These are phyloP conservation scores for Drosophila nr. fundita DNA, from an alignment of 2,888 invertebrate genomes.

Conservation along the genomic window DNA sequence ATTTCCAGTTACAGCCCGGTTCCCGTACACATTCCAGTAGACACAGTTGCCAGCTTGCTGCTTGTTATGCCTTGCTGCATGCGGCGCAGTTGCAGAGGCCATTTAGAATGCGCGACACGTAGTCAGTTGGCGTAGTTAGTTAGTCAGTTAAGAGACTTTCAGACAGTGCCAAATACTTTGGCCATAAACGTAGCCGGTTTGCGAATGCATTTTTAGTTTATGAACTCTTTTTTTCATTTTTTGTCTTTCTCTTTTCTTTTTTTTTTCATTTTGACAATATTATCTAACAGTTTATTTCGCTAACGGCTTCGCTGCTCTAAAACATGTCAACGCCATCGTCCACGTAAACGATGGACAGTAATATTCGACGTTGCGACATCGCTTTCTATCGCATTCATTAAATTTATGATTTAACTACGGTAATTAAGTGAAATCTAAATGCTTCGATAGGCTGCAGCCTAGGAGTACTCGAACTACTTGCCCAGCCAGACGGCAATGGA, in stretches of 20 bases:
- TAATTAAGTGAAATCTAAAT: constrained; percentile 76
- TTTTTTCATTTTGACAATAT: constrained; percentile 50
- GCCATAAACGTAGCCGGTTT: constrained; percentile 54
- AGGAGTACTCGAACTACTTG: constrained; percentile 16
- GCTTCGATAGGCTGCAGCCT: constrained; percentile 60
- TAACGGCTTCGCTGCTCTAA: constrained; percentile 64
- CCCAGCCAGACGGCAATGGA: constrained; percentile 40
- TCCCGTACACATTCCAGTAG: constrained; percentile 25
- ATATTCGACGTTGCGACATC: constrained; percentile 31
- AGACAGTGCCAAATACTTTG: constrained; percentile 38
- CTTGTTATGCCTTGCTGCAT: not conserved
- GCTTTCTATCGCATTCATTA: constrained; percentile 68
- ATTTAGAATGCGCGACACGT: constrained; percentile 70
- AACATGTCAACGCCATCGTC: constrained; percentile 30
- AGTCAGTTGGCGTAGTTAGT: constrained; percentile 22
- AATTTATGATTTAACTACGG: constrained; percentile 74
- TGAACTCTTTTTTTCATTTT: not conserved
- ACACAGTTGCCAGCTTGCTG: constrained; percentile 20
- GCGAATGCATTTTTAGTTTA: constrained; percentile 22
- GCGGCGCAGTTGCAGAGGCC: constrained; percentile 18
- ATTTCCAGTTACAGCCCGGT: constrained; percentile 30
- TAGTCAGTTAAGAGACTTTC: constrained; percentile 17
- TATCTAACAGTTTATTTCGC: constrained; percentile 76
- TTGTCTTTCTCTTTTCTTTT: not conserved
- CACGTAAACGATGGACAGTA: constrained; percentile 21